Percentiles rank a stretch among this genome's conserved stretches.
phyloP scores from a whole-genome alignment of 1,140 invertebrate genomes.

The Atta cephalotes region DNA sequence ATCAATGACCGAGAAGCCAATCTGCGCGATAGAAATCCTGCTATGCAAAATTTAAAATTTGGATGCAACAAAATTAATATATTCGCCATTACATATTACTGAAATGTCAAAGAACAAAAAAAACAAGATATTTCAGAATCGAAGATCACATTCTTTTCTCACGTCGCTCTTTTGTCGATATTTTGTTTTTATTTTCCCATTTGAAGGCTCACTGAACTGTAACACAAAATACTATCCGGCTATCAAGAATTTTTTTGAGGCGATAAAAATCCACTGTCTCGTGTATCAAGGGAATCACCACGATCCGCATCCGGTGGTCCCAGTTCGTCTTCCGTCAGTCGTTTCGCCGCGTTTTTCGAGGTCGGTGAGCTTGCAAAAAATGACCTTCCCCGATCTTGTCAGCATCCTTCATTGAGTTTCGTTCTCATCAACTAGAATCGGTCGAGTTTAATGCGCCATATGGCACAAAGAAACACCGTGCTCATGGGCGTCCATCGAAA shows the following conservation, averaged over 20 bases:
- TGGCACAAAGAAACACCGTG: conserved; percentile 54
- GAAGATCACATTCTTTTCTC: conserved; percentile 12
- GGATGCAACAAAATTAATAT: not conserved
- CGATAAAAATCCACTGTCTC: conserved; percentile 53
- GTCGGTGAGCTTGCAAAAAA: conserved; percentile 77
- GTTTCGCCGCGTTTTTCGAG: conserved; percentile 58
- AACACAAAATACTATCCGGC: conserved; percentile 44
- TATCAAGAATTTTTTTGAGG: conserved; percentile 60
- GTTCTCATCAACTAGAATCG: conserved; percentile 44
- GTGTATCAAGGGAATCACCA: conserved; percentile 56
- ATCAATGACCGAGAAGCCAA: conserved; percentile 20
- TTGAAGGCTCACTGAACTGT: conserved; percentile 50
- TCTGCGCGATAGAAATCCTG: conserved; percentile 31
- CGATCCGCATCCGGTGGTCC: conserved; percentile 69
- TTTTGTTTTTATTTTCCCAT: too few relatives aligned
- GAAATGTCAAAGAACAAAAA: not conserved
- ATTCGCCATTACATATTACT: not conserved
- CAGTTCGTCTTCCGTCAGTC: not conserved
- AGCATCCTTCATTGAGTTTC: conserved; percentile 60
- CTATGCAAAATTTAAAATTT: not conserved
- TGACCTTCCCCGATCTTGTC: conserved; percentile 72
- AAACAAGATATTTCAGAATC: not conserved
- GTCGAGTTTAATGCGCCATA: conserved; percentile 61
- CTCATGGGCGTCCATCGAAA: conserved; percentile 39
- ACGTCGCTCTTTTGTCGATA: conserved; percentile 2